These are phyloP conservation scores for Halcyon senegalensis DNA, from an alignment of 2,113 vertebrate species.

Conservation along the genomic window DNA sequence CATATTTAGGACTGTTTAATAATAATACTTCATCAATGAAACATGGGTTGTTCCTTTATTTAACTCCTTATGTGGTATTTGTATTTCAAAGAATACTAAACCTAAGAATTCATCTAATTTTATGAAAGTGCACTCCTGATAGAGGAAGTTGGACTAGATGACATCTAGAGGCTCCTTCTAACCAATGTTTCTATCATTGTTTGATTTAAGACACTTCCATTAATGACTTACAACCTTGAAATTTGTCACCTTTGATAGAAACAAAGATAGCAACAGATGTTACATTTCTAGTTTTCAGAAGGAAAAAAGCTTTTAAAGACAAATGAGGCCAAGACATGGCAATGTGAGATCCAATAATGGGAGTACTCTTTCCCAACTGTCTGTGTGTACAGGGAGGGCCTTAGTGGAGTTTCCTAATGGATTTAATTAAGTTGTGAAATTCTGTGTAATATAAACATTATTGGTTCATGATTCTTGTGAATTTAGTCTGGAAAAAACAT, in stretches of 20 bases:
- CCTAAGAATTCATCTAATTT: neutral
- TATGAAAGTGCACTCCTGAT: neutral
- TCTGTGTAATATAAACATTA: neutral
- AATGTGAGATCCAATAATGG: neutral
- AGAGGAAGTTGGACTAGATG: neutral
- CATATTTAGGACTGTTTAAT: neutral
- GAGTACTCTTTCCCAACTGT: neutral
- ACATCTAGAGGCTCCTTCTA: neutral
- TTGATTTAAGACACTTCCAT: neutral
- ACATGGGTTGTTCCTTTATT: neutral
- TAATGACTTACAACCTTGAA: neutral
- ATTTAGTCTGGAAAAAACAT: neutral
- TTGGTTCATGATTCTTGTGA: neutral
- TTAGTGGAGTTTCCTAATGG: neutral
- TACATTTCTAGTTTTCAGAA: neutral
- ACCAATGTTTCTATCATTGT: neutral
- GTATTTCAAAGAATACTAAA: neutral
- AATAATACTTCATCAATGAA: neutral
- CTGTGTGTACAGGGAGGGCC: fast-evolving
- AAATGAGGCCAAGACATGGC: neutral
- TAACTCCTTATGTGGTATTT: neutral
- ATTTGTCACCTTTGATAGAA: neutral
- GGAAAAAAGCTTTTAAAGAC: neutral
- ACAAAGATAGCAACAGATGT: neutral
- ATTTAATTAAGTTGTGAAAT: neutral